Evolutionary conservation across 1,140 invertebrate genomes (phyloP), one percentile per base, ranked within the genome.

Genomic region (Homalodisca vitripennis): DNA sequence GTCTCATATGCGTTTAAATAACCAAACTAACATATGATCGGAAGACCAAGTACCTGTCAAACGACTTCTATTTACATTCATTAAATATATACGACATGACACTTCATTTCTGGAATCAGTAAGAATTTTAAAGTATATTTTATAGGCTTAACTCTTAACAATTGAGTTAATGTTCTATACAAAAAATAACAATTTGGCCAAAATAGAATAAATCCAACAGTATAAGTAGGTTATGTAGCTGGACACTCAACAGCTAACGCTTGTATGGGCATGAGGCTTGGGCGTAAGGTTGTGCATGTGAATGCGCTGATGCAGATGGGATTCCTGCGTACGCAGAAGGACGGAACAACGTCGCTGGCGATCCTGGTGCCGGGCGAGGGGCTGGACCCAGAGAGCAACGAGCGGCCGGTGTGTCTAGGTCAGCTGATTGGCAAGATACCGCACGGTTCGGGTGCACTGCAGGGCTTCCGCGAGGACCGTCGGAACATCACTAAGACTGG

Each of bases 311-410:
- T 41, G 34, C 73, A 90, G 81, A 88, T 95, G 86, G 92, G 91
- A 41, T 95, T 93, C 74, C 79, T 95, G 29, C 80, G 92, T 17
- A 89, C 92, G 74, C 84, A 87, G 69, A 86, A 88, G 71, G 92
- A 96, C 80, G 94, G 93, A 3, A 91, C 86, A 0, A 97, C 95
- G 0, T 92, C 93, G 57, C 78, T 98, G n/a, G 89, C 92, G 73
- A 88, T 98, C 65, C 83, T 98, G 14, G 90, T 93, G 20, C 89
- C 91, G 47, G 90, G 90, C 63, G 88, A 91, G 75, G 88, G 88
- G 12, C 85, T 88, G 1, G 84, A 85, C 63, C 83, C 86, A 0
- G 84, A 86, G 24, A 89, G 85, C 0, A 87, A 89, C 74, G 92
- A 94, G 75, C 85, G 88, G 70, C 89, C 94, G 0, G 86, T 97